Base-by-base conservation (phyloP, 2,888 invertebrate species). In the Heliconius erato region DNA sequence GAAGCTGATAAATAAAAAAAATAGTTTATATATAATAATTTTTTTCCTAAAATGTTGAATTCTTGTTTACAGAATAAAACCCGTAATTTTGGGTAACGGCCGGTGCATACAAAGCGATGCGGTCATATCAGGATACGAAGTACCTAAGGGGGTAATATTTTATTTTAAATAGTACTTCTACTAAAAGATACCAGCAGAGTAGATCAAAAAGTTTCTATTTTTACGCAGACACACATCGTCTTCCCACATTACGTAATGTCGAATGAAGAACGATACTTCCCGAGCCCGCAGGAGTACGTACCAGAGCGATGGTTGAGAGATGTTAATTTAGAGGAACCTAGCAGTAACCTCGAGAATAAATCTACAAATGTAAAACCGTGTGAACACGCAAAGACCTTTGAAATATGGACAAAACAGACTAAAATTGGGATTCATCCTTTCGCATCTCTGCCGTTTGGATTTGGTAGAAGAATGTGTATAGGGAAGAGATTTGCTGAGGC, bases 401-500 rank as follows among this genome's bases (percentile, higher is more conserved):
- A 88, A 65, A 91, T 95, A 82, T 91, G 92, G 86, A 90, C 90
- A 83, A 93, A 90, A 86, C 96, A 96, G 93, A 97, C 89, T 96
- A 97, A 96, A 89, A 87, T 92, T n/a, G 96, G 96, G 74, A 97
- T 97, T 82, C 97, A 98, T 92, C 98, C 97, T 49, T 98, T 97
- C 90, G 97, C 97, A 0, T 97, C 97, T 79, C 95, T 98, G 84
- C 98, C 98, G 19, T 98, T 98, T 92, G 98, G 98, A 12, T 98
- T 97, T 90, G 98, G 98, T 2, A 96, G 98, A 82, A 96, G 98
- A 85, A 98, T 97, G 96, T 98, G 98, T 91, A 96, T 98, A 88
- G 98, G 98, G 77, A 97, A 98, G 87, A 95, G 98, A 89, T 98
- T 98, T 92, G 98, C 98, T 28, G 98, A 98, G 93, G 97, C 97